These are phyloP conservation scores for Trachymyrmex septentrionalis DNA, from an alignment of 1,140 invertebrate genomes.

Conservation along the genomic window DNA sequence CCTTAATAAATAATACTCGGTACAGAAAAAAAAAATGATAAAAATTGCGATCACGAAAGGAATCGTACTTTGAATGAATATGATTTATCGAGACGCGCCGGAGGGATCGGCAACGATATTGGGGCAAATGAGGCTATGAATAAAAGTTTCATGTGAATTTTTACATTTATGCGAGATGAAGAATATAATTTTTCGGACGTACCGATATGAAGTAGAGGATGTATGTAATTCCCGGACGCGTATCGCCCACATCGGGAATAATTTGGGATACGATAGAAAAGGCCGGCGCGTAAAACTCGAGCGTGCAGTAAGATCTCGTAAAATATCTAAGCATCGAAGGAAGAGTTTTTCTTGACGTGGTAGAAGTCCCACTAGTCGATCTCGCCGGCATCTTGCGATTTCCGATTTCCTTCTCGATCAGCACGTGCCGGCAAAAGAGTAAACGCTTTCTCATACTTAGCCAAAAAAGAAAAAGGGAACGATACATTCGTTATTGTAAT, in stretches of 20 bases:
- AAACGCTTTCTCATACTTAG: not conserved
- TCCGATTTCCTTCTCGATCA: slow-evolving; percentile 12
- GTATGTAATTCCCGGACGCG: slow-evolving; percentile 34
- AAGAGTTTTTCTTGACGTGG: not conserved
- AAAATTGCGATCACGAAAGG: not conserved
- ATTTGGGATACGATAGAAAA: slow-evolving; percentile 36
- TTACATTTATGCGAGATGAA: slow-evolving; percentile 42
- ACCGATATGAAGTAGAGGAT: slow-evolving; percentile 27
- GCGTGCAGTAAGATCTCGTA: slow-evolving; percentile 43
- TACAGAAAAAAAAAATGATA: not conserved
- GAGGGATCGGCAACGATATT: slow-evolving; percentile 16
- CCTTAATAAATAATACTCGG: slow-evolving; percentile 1
- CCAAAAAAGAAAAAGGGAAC: not conserved
- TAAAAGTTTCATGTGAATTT: slow-evolving; percentile 55
- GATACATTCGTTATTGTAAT: not conserved
- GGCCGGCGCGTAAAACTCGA: slow-evolving; percentile 32
- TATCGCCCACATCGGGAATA: slow-evolving; percentile 47
- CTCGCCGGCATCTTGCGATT: slow-evolving; percentile 32
- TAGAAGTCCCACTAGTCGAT: slow-evolving; percentile 2
- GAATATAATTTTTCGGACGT: slow-evolving; percentile 47
- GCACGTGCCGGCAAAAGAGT: not conserved
- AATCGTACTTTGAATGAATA: not conserved
- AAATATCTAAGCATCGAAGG: slow-evolving; percentile 41
- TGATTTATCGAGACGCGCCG: slow-evolving; percentile 23
- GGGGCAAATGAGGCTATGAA: slow-evolving; percentile 20